These are phyloP conservation scores for Penaeus chinensis DNA, from an alignment of 1,140 invertebrate genomes.

Conservation along the genomic window DNA sequence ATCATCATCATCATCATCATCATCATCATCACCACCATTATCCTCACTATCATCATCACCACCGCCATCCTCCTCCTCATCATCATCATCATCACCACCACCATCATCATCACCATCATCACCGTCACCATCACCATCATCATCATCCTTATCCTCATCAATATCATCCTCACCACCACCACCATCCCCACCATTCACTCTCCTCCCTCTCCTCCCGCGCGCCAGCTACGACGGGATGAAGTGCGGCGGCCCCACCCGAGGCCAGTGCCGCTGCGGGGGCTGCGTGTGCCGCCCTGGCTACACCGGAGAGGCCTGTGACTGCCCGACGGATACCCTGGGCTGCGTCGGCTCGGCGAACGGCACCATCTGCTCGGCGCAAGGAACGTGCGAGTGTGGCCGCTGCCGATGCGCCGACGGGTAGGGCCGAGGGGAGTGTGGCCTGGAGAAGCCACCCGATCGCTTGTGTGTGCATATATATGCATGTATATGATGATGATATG, in stretches of 20 bases:
- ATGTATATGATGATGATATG: no score
- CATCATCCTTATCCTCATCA: no score
- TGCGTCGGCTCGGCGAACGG: conserved; percentile 20
- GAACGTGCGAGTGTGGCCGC: conserved; percentile 43
- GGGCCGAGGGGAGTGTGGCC: neutral
- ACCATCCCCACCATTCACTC: neutral
- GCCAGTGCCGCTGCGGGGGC: conserved; percentile 53
- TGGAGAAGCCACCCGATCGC: no score
- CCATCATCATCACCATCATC: neutral
- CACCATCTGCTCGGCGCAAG: conserved; percentile 40
- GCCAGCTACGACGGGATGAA: conserved; percentile 53
- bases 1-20: neutral
- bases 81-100: no score
- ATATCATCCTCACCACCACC: neutral
- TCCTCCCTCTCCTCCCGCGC: neutral
- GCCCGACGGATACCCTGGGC: conserved; percentile 37
- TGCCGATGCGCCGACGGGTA: conserved; percentile 49
- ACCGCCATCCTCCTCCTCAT: neutral
- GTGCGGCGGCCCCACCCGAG: conserved; percentile 49
- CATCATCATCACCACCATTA: neutral
- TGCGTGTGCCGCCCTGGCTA: conserved; percentile 51
- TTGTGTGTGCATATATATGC: no score
- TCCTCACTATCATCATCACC: neutral
- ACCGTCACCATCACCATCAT: neutral
- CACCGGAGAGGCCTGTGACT: conserved; percentile 38